Evolutionary conservation across 2,797 vertebrate genomes (phyloP).

Genomic region (Spheniscus humboldti): DNA sequence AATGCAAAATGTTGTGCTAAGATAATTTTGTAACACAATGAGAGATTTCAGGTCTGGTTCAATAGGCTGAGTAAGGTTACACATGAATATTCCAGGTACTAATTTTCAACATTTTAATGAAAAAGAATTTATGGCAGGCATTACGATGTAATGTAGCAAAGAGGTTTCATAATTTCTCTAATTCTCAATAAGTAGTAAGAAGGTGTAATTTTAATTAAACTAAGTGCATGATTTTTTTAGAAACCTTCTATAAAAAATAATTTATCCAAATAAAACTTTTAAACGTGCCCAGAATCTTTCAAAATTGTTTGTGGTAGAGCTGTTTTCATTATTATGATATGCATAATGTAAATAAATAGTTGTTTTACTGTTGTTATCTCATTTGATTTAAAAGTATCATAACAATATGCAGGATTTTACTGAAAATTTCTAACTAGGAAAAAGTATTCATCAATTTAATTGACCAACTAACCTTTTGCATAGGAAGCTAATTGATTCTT

Average conservation of each 20-base stretch:
- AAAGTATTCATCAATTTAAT: not conserved
- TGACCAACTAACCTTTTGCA: not conserved
- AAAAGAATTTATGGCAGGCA: not conserved
- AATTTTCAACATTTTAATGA: not conserved
- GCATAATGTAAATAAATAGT: not conserved
- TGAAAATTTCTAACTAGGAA: not conserved
- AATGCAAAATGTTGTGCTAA: not conserved
- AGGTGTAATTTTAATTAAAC: not conserved
- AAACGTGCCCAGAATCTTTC: not conserved
- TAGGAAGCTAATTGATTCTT: not conserved
- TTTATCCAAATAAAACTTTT: not conserved
- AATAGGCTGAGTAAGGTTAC: not conserved
- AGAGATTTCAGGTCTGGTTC: not conserved
- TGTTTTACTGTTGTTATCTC: not conserved
- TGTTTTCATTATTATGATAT: not conserved
- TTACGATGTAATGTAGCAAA: not conserved
- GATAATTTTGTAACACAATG: not conserved
- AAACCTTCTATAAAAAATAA: not conserved
- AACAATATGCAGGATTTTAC: not conserved
- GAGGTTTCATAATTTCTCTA: not conserved
- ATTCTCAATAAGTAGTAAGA: not conserved
- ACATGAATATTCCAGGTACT: not conserved
- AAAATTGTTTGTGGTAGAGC: not conserved
- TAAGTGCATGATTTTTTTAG: not conserved
- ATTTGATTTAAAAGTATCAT: not conserved